Conservation (phyloP, 2,797 vertebrate species). For the Rhyacichthys aspro region DNA sequence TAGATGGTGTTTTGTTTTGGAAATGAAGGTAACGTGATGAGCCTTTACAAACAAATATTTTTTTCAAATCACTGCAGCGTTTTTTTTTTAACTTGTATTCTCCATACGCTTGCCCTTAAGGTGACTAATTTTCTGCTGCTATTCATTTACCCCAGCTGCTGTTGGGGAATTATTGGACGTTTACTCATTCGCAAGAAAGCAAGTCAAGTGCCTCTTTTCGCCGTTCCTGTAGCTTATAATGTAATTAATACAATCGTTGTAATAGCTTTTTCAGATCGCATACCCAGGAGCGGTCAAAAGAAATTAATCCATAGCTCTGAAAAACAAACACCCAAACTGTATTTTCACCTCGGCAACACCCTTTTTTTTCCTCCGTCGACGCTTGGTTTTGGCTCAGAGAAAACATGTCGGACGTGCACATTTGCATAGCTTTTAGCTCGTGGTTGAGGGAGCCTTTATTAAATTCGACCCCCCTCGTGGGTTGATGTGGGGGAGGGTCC, state of each 20-base stretch:
- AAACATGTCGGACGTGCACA: conserved; percentile 56
- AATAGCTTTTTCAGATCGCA: conserved; percentile 78
- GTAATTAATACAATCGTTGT: conserved; percentile 77
- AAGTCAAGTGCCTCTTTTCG: conserved; percentile 56
- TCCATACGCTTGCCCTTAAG: conserved; percentile 40
- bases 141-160: conserved; percentile 51
- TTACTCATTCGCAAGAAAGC: conserved; percentile 38
- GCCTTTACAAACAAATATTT: too few relatives aligned
- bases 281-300: conserved; percentile 71
- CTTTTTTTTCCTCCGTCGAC: conserved; percentile 24
- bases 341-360: conserved; percentile 3
- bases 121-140: conserved; percentile 47
- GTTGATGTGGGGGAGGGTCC: conserved; percentile 39
- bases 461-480: conserved; percentile 65
- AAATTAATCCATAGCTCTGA: conserved; percentile 71
- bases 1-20: too few relatives aligned
- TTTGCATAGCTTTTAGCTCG: conserved; percentile 80
- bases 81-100: conserved; percentile 54
- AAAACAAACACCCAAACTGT: conserved; percentile 71
- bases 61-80: too few relatives aligned
- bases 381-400: conserved; percentile 55
- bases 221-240: conserved; percentile 65
- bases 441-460: conserved; percentile 75
- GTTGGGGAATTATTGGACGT: conserved; percentile 43
- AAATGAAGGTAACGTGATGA: too few relatives aligned